Conservation (phyloP, 2,113 vertebrate genomes). For the Protobothrops flavoviridis region DNA sequence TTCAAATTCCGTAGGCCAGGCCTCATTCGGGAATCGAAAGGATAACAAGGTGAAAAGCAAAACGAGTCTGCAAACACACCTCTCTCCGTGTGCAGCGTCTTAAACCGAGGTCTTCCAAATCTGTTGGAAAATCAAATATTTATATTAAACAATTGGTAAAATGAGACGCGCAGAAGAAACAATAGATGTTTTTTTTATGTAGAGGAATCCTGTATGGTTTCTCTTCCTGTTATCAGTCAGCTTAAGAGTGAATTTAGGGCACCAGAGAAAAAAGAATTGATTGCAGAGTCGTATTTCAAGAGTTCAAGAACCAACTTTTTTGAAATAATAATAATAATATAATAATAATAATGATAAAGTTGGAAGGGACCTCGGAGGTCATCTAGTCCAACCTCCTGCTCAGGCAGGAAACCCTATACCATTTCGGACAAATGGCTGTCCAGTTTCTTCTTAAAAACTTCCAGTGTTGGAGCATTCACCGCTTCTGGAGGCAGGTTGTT, state of each 20-base stretch:
- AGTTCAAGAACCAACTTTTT: neutral
- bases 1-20: neutral
- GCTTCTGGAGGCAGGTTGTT: too few species aligned
- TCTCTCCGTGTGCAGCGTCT: too few species aligned
- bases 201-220: neutral
- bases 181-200: neutral
- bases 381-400: too few species aligned
- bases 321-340: too few species aligned
- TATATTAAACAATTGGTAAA: constrained; percentile 6
- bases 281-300: neutral
- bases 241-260: neutral
- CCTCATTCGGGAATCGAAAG: neutral
- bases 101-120: neutral
- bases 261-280: neutral
- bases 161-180: neutral
- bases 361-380: too few species aligned
- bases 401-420: too few species aligned
- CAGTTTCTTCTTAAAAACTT: too few species aligned
- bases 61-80: neutral
- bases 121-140: constrained; percentile 26
- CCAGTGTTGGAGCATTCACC: too few species aligned
- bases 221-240: neutral
- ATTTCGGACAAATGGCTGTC: too few species aligned
- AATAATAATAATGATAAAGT: too few species aligned
- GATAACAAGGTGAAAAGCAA: neutral